phyloP scores from a whole-genome alignment of 1,140 invertebrate species.

The Caenorhabditis briggsae region DNA sequence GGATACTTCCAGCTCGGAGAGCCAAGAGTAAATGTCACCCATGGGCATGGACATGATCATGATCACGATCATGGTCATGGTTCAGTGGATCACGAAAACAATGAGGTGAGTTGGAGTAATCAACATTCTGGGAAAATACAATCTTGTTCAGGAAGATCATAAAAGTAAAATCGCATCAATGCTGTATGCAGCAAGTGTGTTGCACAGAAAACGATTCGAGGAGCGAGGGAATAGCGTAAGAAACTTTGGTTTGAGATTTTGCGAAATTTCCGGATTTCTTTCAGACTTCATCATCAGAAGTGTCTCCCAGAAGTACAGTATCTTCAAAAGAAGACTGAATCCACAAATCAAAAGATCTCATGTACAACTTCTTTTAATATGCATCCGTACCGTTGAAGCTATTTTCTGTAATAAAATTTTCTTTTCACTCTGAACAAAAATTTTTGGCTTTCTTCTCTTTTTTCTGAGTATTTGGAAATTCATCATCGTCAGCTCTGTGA shows the following conservation, averaged over 20 bases:
- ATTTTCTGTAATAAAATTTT: neutral
- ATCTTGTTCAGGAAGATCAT: neutral
- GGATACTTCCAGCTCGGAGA: slow-evolving; percentile 75
- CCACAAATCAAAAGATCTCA: slow-evolving; percentile 21
- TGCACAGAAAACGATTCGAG: slow-evolving; percentile 55
- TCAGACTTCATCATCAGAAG: slow-evolving; percentile 24
- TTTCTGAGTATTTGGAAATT: too few species aligned
- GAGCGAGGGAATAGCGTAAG: slow-evolving; percentile 22
- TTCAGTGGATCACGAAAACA: neutral
- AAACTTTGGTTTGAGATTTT: neutral
- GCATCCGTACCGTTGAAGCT: neutral
- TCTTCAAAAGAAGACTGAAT: slow-evolving; percentile 26
- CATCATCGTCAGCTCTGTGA: neutral
- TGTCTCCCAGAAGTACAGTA: slow-evolving; percentile 13
- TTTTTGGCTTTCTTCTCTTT: neutral
- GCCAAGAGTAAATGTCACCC: slow-evolving; percentile 42
- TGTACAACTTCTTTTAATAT: neutral
- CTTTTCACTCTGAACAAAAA: neutral
- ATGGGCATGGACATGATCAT: slow-evolving; percentile 57
- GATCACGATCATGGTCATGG: slow-evolving; percentile 37
- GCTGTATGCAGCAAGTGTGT: slow-evolving; percentile 53
- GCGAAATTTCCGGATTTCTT: neutral
- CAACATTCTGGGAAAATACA: neutral
- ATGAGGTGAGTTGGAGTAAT: slow-evolving; percentile 16
- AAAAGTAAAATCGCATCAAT: slow-evolving; percentile 52